A percentile compares a stretch with the other conserved stretches of the same genome.
phyloP scores from a whole-genome alignment of 2,113 vertebrate species.

The Cromileptes altivelis region DNA sequence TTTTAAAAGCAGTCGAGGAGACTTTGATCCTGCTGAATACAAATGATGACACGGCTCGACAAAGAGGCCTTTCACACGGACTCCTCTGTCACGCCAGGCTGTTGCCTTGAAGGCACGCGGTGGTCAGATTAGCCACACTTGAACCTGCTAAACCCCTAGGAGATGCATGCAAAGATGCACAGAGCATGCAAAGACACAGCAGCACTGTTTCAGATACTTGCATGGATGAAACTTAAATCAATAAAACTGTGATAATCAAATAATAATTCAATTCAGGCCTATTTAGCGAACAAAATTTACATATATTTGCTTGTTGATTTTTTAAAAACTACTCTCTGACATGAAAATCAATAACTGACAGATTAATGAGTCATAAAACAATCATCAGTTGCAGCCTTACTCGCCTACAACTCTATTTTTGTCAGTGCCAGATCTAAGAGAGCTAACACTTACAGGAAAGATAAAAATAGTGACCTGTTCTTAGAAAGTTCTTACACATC shows the following conservation, averaged over 20 bases:
- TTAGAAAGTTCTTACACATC: conserved; percentile 20
- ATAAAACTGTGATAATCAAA: neutral
- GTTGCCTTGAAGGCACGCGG: conserved; percentile 42
- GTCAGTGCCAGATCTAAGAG: neutral
- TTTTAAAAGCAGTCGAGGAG: conserved; percentile 44
- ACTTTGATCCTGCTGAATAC: conserved; percentile 75
- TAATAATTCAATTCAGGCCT: neutral
- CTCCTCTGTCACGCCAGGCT: conserved; percentile 29
- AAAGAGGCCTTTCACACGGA: conserved; percentile 61
- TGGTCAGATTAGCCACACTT: conserved; percentile 53
- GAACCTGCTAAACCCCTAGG: conserved; percentile 31
- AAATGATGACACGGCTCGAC: conserved; percentile 68
- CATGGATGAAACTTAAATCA: too few relatives aligned
- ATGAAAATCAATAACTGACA: neutral
- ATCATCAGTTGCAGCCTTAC: neutral
- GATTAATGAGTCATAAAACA: neutral
- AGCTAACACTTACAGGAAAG: neutral
- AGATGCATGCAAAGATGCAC: conserved; percentile 8
- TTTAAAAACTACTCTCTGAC: neutral
- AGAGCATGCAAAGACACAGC: neutral
- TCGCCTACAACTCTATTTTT: neutral
- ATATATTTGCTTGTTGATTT: too few relatives aligned
- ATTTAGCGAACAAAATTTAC: neutral
- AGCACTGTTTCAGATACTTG: neutral
- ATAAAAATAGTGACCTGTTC: neutral